Conservation (phyloP, 2,113 vertebrate species). For the Peromyscus maniculatus region DNA sequence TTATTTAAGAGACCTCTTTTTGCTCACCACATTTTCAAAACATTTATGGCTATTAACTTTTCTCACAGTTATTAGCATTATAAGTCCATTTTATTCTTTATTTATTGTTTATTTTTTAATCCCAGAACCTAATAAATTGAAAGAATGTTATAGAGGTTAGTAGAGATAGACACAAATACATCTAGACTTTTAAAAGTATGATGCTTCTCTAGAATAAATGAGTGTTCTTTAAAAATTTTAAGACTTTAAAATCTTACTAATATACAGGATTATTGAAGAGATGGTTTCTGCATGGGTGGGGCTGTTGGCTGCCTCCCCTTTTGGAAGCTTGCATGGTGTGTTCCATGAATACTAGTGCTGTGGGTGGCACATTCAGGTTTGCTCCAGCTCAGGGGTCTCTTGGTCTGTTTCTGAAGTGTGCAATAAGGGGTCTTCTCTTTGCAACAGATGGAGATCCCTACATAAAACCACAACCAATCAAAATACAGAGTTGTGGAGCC, state of each 20-base stretch:
- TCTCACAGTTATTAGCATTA: conserved; percentile 73
- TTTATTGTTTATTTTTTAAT: neutral
- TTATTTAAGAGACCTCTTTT: conserved; percentile 81
- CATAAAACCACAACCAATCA: neutral
- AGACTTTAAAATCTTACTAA: neutral
- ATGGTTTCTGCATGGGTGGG: neutral
- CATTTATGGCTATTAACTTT: conserved; percentile 77
- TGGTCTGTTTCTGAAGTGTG: neutral
- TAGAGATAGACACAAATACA: conserved; percentile 28
- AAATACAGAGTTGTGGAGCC: neutral
- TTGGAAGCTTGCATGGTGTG: neutral
- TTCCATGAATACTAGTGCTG: no score
- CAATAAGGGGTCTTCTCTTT: neutral
- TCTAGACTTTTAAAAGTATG: conserved; percentile 30
- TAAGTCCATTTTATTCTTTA: conserved; percentile 70
- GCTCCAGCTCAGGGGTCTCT: neutral
- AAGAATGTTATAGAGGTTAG: neutral
- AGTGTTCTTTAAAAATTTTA: neutral
- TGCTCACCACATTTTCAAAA: conserved; percentile 77
- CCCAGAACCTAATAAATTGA: conserved; percentile 17
- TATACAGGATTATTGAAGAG: neutral
- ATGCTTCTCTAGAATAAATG: neutral
- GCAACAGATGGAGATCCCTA: neutral
- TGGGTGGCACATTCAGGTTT: neutral
- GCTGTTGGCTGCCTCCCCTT: neutral